Evolutionary conservation across 2,888 invertebrate species (phyloP).

Genomic region (Pristionchus maxplancki): DNA sequence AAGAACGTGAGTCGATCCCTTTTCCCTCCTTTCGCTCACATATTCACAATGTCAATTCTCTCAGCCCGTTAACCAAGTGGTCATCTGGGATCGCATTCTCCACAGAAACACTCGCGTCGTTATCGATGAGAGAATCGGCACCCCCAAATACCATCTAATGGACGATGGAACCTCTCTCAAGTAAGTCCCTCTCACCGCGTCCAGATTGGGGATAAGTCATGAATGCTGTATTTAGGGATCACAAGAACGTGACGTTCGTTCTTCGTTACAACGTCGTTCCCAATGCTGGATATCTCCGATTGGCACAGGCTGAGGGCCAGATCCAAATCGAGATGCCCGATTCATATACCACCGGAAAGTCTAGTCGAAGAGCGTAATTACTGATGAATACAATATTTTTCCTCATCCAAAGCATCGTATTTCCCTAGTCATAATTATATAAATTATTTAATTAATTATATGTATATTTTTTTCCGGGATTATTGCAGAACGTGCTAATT

Average conservation of each 20-base stretch:
- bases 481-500: neutral
- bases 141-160: conserved; percentile 99
- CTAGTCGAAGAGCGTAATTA: neutral
- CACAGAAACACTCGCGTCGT: conserved; percentile 93
- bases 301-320: conserved; percentile 86
- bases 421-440: conserved; percentile 36
- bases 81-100: conserved; percentile 98
- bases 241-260: conserved; percentile 94
- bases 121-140: conserved; percentile 92
- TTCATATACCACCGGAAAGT: neutral
- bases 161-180: conserved; percentile 95
- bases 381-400: neutral
- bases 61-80: conserved; percentile 84
- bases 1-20: conserved; percentile 84
- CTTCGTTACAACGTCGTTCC: conserved; percentile 91
- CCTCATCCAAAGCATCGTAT: neutral
- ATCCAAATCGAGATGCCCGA: conserved; percentile 76
- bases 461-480: conserved; percentile 14
- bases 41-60: too few relatives aligned
- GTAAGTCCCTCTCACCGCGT: neutral
- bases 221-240: conserved; percentile 83
- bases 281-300: conserved; percentile 95
- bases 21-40: neutral
- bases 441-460: neutral
- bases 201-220: neutral